Conservation (phyloP, 2,888 invertebrate genomes). For the Meloe dianella region DNA sequence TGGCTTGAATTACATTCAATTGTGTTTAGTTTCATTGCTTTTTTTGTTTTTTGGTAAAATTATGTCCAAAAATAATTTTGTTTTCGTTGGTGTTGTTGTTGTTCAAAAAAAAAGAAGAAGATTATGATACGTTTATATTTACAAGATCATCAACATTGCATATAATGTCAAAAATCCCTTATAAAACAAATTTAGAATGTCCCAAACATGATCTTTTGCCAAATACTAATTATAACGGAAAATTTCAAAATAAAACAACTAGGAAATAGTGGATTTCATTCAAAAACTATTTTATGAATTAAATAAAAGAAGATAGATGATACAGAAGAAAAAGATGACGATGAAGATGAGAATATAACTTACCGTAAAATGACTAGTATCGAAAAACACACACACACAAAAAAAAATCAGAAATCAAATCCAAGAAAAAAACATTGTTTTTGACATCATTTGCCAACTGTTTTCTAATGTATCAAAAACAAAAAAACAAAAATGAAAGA, state of each 20-base stretch:
- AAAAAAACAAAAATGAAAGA: no score
- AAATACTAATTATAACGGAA: slow-evolving; percentile 16
- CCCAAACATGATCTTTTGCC: slow-evolving; percentile 13
- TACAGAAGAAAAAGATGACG: no score
- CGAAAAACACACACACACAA: no score
- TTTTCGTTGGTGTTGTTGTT: no score
- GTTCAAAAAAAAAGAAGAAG: no score
- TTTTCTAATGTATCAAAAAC: no score
- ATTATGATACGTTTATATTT: background rate
- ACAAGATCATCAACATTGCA: slow-evolving; percentile 16
- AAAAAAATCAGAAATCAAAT: no score
- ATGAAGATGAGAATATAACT: background rate
- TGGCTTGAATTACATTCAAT: background rate
- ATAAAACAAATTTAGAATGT: slow-evolving; percentile 15
- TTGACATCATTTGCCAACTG: no score
- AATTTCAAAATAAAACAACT: slow-evolving; percentile 12
- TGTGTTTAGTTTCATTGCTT: no score
- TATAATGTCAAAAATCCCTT: background rate
- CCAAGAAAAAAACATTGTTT: no score
- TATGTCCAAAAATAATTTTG: no score
- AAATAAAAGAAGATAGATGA: background rate
- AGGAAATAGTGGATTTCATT: slow-evolving; percentile 11
- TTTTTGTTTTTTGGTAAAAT: no score
- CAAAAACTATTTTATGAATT: slow-evolving; percentile 18
- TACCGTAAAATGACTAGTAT: background rate